These are phyloP conservation scores for Diplogasteroides magnus DNA, from an alignment of 1,140 invertebrate species.

Conservation along the genomic window DNA sequence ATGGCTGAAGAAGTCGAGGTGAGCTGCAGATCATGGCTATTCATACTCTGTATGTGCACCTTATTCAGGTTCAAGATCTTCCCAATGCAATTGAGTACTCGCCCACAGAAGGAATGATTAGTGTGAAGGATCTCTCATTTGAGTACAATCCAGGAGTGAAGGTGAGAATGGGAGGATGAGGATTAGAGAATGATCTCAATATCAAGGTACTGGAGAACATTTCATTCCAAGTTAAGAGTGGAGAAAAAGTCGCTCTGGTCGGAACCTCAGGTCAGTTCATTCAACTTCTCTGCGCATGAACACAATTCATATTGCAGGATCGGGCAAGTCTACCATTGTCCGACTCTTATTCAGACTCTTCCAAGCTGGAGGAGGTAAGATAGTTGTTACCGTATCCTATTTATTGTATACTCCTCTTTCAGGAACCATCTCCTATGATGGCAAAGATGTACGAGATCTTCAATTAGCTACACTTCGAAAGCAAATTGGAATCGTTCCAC, in stretches of 20 bases:
- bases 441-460: slow-evolving; percentile 59
- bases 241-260: slow-evolving; percentile 83
- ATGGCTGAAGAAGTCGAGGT: slow-evolving; percentile 79
- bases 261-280: too few relatives aligned
- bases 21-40: slow-evolving; percentile 37
- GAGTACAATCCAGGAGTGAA: slow-evolving; percentile 77
- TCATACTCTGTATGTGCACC: too few relatives aligned
- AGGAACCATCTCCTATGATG: slow-evolving; percentile 82
- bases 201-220: slow-evolving; percentile 80
- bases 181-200: too few relatives aligned
- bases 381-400: too few relatives aligned
- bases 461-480: slow-evolving; percentile 35
- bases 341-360: slow-evolving; percentile 89
- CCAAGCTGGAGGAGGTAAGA: slow-evolving; percentile 75
- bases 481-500: slow-evolving; percentile 77
- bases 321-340: slow-evolving; percentile 89
- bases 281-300: not conserved
- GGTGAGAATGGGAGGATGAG: too few relatives aligned
- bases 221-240: slow-evolving; percentile 74
- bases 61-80: slow-evolving; percentile 64
- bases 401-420: too few relatives aligned
- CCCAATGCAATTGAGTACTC: slow-evolving; percentile 70
- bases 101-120: slow-evolving; percentile 71
- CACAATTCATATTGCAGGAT: slow-evolving; percentile 73
- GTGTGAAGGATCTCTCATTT: slow-evolving; percentile 83